Evolutionary conservation across 2,113 vertebrate species (phyloP).

Genomic region (Numida meleagris): DNA sequence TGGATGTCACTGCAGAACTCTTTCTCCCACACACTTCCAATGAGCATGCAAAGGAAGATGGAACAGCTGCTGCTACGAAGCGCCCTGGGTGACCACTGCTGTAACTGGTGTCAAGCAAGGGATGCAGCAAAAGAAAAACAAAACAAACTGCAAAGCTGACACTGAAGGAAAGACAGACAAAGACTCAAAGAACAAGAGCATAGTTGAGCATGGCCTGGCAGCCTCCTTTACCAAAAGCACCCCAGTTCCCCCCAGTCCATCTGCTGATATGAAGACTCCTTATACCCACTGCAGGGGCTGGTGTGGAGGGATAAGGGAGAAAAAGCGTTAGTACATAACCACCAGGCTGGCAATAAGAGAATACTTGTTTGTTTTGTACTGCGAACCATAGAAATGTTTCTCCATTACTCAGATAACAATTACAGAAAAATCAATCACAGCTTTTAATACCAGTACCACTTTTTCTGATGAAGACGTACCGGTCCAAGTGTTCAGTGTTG

Average conservation of each 20-base stretch:
- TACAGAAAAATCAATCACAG: neutral
- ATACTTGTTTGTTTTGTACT: neutral
- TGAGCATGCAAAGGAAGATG: neutral
- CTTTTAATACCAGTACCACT: neutral
- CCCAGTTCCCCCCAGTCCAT: neutral
- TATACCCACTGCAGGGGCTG: constrained; percentile 70
- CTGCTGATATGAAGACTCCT: constrained; percentile 39
- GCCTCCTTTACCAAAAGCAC: neutral
- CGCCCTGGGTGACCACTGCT: neutral
- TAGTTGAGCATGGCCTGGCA: neutral
- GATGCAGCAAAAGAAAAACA: constrained; percentile 4
- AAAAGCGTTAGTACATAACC: constrained; percentile 32
- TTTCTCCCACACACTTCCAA: neutral
- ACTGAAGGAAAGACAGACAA: neutral
- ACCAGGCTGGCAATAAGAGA: neutral
- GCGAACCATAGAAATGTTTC: neutral
- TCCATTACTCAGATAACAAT: neutral
- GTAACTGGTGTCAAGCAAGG: neutral
- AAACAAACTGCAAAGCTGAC: neutral
- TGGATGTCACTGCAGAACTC: neutral
- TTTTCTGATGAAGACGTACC: neutral
- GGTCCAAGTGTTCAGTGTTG: neutral
- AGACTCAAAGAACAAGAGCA: neutral
- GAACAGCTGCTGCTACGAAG: neutral
- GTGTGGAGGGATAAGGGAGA: constrained; percentile 25